Evolutionary conservation across 37 sponge, comb jelly and placozoan genomes (phyloP).

Genomic region (Agelas oroides): DNA sequence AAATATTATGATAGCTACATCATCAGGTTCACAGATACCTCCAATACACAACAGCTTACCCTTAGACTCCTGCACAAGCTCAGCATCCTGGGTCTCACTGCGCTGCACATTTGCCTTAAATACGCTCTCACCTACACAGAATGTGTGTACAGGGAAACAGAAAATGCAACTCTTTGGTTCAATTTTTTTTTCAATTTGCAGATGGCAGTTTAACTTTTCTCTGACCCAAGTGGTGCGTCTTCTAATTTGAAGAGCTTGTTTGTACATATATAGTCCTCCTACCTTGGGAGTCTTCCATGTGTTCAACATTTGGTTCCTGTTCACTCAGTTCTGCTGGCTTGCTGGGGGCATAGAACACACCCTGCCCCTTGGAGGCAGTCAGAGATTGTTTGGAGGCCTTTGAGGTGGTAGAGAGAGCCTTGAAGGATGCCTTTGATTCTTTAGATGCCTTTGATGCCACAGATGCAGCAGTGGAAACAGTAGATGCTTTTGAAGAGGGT

Average conservation of each 20-base stretch:
- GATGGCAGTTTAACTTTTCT: too few relatives aligned
- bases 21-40: background rate
- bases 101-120: slow-evolving; percentile 7
- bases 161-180: too few relatives aligned
- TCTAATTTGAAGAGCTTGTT: too few relatives aligned
- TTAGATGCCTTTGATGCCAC: background rate
- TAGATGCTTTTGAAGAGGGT: background rate
- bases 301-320: background rate
- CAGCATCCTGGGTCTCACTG: slow-evolving; percentile 6
- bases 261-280: too few relatives aligned
- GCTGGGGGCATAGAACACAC: background rate
- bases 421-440: too few relatives aligned
- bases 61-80: slow-evolving; percentile 3
- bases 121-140: slow-evolving; percentile 4
- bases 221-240: too few relatives aligned
- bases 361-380: background rate
- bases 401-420: too few relatives aligned
- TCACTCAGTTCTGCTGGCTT: background rate
- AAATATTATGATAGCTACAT: too few relatives aligned
- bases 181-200: too few relatives aligned
- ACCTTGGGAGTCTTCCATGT: slow-evolving; percentile 9
- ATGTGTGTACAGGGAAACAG: too few relatives aligned
- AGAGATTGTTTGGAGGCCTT: background rate
- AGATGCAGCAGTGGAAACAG: background rate
- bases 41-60: background rate